phyloP scores from a whole-genome alignment of 2,113 vertebrate genomes.

The Laticauda colubrina region DNA sequence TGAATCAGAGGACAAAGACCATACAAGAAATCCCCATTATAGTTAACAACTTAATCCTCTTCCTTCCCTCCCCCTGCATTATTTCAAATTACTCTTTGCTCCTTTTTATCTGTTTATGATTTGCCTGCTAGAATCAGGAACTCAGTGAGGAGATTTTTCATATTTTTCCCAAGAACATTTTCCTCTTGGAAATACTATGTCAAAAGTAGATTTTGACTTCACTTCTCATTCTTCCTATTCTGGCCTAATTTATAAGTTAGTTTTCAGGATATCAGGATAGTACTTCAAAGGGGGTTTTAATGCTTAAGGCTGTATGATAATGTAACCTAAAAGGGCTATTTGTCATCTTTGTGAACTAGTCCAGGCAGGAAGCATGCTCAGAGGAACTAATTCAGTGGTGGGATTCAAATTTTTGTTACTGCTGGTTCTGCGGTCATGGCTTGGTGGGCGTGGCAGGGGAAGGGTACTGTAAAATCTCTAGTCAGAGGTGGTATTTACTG shows the following conservation, averaged over 20 bases:
- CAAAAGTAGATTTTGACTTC: background rate
- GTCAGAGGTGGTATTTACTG: too few relatives aligned
- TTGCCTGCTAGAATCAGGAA: background rate
- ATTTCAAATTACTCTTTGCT: background rate
- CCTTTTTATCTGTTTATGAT: background rate
- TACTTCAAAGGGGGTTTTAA: background rate
- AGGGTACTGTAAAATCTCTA: too few relatives aligned
- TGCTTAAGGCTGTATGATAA: background rate
- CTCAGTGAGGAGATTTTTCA: background rate
- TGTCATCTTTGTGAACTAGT: background rate
- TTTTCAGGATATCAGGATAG: background rate
- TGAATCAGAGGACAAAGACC: conserved; percentile 2
- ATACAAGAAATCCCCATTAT: background rate
- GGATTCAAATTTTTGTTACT: too few relatives aligned
- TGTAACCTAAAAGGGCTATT: background rate
- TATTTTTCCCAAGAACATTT: background rate
- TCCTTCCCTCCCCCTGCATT: background rate
- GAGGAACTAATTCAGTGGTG: background rate
- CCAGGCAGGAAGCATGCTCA: background rate
- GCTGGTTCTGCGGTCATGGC: too few relatives aligned
- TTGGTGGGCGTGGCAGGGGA: too few relatives aligned
- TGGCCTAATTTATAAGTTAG: background rate
- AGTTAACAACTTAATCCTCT: background rate
- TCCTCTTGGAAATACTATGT: background rate
- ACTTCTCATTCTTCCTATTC: background rate